These are phyloP conservation scores for Psephotus haematonotus DNA, from an alignment of 2,113 vertebrate species.

Conservation along the genomic window DNA sequence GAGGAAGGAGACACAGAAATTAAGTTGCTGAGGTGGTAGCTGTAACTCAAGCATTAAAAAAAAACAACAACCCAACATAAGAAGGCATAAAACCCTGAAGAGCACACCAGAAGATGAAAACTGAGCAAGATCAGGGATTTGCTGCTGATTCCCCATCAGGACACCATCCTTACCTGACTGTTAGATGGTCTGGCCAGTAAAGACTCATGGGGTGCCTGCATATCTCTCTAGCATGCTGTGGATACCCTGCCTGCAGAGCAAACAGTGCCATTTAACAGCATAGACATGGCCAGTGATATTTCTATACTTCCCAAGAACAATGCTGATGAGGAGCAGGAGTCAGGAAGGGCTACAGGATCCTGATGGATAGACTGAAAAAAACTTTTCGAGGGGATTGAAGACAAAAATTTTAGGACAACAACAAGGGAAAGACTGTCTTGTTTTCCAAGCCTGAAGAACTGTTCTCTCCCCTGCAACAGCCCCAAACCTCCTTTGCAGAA, in stretches of 20 bases:
- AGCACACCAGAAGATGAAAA: not conserved
- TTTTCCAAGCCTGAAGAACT: not conserved
- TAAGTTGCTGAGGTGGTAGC: not conserved
- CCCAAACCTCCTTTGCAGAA: not conserved
- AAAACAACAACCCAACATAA: accelerated
- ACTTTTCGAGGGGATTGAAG: not conserved
- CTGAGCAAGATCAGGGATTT: accelerated
- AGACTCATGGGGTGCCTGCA: not conserved
- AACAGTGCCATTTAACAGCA: accelerated
- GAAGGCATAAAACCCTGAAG: not conserved
- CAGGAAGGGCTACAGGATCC: not conserved
- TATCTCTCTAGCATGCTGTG: not conserved
- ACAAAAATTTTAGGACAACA: not conserved
- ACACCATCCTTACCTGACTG: not conserved
- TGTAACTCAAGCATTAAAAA: not conserved
- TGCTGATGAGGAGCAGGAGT: not conserved
- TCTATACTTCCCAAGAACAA: not conserved
- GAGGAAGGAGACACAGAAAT: not conserved
- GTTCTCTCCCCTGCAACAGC: not conserved
- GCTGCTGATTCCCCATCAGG: not conserved
- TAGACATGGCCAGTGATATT: not conserved
- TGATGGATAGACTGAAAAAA: not conserved
- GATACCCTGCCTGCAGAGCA: not conserved
- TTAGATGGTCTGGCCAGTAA: not conserved
- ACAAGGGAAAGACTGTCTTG: not conserved